Conservation (phyloP, 2,113 vertebrate species). For the Cavia porcellus region DNA sequence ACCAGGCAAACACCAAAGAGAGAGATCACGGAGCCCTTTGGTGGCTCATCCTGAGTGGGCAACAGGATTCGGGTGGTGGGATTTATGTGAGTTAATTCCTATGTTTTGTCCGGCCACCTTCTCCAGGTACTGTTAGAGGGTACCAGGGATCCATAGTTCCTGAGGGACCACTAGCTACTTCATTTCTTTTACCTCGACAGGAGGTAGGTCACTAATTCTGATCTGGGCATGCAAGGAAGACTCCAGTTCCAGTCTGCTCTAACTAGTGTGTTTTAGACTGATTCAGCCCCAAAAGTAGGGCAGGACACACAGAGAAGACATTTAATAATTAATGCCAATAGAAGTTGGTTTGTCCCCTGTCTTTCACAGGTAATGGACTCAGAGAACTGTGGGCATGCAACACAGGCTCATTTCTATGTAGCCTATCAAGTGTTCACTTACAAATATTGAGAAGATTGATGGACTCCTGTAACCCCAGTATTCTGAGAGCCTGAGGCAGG, state of each 20-base stretch:
- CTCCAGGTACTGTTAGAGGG: not conserved
- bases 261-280: not conserved
- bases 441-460: not conserved
- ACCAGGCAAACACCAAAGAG: not conserved
- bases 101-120: not conserved
- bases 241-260: not conserved
- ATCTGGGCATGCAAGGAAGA: not conserved
- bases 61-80: not conserved
- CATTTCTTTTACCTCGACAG: not conserved
- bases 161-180: not conserved
- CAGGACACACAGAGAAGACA: fast-evolving
- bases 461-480: not conserved
- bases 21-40: not conserved
- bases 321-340: no score
- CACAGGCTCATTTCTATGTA: not conserved
- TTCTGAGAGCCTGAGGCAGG: not conserved
- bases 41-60: not conserved
- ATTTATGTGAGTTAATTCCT: not conserved
- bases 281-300: not conserved
- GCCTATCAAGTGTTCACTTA: not conserved
- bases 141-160: not conserved
- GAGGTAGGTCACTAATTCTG: not conserved
- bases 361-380: not conserved
- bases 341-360: not conserved
- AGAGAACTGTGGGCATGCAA: not conserved